A percentile compares a stretch with the other conserved stretches of the same genome.
Conservation (phyloP, 2,797 vertebrate genomes). For the Chloroceryle amazona region DNA sequence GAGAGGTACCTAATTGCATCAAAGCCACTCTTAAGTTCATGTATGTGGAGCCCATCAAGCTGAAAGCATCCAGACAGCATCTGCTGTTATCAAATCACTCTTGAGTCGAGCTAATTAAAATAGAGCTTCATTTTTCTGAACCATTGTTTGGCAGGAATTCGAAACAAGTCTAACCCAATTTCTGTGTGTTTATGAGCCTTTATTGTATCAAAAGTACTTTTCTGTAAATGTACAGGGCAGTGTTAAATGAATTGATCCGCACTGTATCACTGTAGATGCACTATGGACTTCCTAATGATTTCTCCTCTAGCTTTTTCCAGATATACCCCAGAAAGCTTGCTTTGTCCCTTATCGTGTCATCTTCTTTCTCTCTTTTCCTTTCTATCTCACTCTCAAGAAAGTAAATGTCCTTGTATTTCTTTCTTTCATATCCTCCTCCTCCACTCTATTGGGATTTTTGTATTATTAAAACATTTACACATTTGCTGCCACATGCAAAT, state of each 20-base stretch:
- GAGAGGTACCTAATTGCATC: constrained; percentile 90
- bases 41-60: constrained; percentile 87
- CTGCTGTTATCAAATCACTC: constrained; percentile 92
- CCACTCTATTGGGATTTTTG: constrained; percentile 68
- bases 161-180: constrained; percentile 96
- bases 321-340: constrained; percentile 70
- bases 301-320: constrained; percentile 84
- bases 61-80: constrained; percentile 92
- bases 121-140: constrained; percentile 96
- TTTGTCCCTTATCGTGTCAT: constrained; percentile 42
- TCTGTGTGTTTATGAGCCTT: constrained; percentile 97
- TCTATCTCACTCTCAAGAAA: constrained; percentile 62
- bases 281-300: constrained; percentile 93
- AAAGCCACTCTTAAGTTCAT: constrained; percentile 87
- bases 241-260: constrained; percentile 98
- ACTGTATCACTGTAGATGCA: constrained; percentile 88
- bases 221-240: constrained; percentile 97
- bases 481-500: constrained; percentile 70
- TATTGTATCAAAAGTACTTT: constrained; percentile 99
- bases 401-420: constrained; percentile 73
- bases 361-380: constrained; percentile 45
- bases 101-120: constrained; percentile 97
- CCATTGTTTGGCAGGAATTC: constrained; percentile 96
- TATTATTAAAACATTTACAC: constrained; percentile 65
- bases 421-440: constrained; percentile 67